phyloP scores from a whole-genome alignment of 2,113 vertebrate genomes.

The Panthera leo region DNA sequence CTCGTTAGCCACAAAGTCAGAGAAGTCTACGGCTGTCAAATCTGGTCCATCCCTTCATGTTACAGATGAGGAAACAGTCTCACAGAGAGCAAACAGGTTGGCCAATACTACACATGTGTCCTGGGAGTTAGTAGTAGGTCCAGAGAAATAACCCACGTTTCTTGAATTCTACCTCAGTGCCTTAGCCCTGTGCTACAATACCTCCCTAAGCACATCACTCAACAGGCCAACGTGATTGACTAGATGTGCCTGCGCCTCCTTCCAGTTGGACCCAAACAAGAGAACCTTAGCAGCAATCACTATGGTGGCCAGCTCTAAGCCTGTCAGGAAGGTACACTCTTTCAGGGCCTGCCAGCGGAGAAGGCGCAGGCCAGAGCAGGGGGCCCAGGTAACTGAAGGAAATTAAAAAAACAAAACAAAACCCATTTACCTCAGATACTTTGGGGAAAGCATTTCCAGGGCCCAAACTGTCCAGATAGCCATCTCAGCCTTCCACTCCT shows the following conservation, averaged over 20 bases:
- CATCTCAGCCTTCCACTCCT: fast-evolving
- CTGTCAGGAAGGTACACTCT: no score
- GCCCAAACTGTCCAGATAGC: neutral
- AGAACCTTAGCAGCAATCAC: neutral
- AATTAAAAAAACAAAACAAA: neutral
- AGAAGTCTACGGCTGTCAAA: neutral
- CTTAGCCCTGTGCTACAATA: fast-evolving
- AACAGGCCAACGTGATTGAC: neutral
- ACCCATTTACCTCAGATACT: neutral
- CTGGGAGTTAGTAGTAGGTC: neutral
- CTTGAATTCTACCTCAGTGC: neutral
- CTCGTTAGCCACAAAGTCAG: neutral
- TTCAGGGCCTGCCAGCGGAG: neutral
- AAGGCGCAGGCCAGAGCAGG: neutral
- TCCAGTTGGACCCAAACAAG: neutral
- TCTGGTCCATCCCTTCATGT: neutral
- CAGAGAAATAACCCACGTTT: neutral
- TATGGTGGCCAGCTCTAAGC: no score
- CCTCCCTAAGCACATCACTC: neutral
- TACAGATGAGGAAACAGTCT: neutral
- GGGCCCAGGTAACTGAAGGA: neutral
- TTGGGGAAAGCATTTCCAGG: neutral
- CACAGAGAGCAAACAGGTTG: neutral
- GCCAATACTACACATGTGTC: neutral
- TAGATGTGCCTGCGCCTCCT: neutral